A percentile compares a stretch with the other conserved stretches of the same genome.
These are phyloP conservation scores for Rhyzopertha dominica DNA, from an alignment of 1,140 invertebrate genomes.

Conservation along the genomic window DNA sequence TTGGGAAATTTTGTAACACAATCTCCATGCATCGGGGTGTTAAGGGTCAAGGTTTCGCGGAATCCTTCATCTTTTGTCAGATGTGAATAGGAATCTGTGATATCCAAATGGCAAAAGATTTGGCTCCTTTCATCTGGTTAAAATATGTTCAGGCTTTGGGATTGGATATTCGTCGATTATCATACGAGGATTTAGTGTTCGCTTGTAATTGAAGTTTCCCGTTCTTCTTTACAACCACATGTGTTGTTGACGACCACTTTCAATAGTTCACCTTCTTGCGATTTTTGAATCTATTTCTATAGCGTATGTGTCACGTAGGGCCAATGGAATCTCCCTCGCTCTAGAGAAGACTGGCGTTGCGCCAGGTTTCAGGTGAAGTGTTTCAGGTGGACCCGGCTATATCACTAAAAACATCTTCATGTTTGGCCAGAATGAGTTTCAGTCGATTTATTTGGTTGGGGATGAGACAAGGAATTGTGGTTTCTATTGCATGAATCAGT, in stretches of 20 bases:
- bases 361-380: conserved; percentile 15
- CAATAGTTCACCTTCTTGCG: conserved; percentile 22
- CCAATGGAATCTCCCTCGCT: conserved; percentile 22
- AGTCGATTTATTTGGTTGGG: too few species aligned
- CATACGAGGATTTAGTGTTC: conserved; percentile 29
- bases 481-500: background rate
- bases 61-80: too few species aligned
- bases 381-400: conserved; percentile 13
- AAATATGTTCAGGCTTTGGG: too few species aligned
- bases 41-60: too few species aligned
- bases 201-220: conserved; percentile 31
- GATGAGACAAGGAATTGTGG: background rate
- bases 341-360: conserved; percentile 14
- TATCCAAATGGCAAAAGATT: too few species aligned
- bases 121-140: too few species aligned
- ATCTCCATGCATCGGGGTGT: too few species aligned
- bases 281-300: conserved; percentile 25
- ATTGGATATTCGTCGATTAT: conserved; percentile 34
- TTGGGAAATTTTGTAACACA: too few species aligned
- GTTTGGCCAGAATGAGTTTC: conserved; percentile 1
- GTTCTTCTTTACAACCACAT: conserved; percentile 28
- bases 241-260: conserved; percentile 24
- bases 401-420: conserved; percentile 12
- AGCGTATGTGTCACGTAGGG: conserved; percentile 20
- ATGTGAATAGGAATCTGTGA: too few species aligned